Base-by-base conservation (phyloP, 2,113 vertebrate genomes). In the Hypanus sabinus region DNA sequence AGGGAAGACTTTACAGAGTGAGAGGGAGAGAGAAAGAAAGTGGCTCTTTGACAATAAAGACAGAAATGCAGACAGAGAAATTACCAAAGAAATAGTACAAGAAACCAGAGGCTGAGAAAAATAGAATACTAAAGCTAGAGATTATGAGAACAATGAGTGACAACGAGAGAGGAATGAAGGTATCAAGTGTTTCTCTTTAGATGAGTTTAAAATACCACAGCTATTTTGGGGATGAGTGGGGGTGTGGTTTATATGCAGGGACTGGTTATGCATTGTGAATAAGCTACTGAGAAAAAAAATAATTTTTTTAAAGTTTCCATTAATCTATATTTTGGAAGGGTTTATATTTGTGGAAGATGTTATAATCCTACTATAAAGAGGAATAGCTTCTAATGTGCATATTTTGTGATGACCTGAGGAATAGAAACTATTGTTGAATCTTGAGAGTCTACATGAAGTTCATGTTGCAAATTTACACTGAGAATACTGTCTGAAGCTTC, bases 11-110 rank as follows among this genome's bases (percentile, higher is more conserved):
- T 73, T 88, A n/a, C 11, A 88, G 83, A 90, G 60, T 65, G 85
- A 46, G 46, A 46, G 46, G 46, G 46, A 46, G 46, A 62, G 83
- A 87, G 55, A 88, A 46, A 57, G 81, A 30, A 87, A 87, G 24
- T 60, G 60, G 22, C 11, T 65, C 85, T 18, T 9, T 6, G 85
- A 90, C 33, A 16, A 33, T 65, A 90, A 33, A 90, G 85, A 20
- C 85, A 90, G 85, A 68, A 68, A 90, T 90, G 57, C 46, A 85
- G 57, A n/a, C 14, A 33, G 14, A 65, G 30, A 88, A 88, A 33
- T 88, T 65, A 85, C 27, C 57, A 46, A 27, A 85, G 85, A 65
- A 88, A 88, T 88, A 88, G 85, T 18, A n/a, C 83, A 87, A 87
- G 83, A 62, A 87, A 62, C 60, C 83, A 30, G 81, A 60, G 9